Conservation (phyloP, 2,797 vertebrate genomes). For the Strix occidentalis region DNA sequence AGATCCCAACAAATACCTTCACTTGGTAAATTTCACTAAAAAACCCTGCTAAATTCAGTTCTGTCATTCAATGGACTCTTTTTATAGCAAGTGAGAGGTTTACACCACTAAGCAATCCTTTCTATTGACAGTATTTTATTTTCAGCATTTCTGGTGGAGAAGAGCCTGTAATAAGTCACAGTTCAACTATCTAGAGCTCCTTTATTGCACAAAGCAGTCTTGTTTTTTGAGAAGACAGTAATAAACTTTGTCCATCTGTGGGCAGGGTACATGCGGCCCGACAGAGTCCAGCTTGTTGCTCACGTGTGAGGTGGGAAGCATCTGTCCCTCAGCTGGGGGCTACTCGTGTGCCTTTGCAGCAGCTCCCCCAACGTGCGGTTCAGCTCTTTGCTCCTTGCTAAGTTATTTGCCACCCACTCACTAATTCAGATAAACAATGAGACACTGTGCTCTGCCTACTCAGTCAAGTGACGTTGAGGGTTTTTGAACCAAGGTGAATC, state of each 20-base stretch:
- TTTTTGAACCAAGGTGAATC: not conserved
- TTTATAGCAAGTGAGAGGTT: not conserved
- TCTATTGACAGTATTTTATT: not conserved
- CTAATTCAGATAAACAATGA: not conserved
- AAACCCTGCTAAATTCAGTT: not conserved
- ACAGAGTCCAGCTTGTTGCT: not conserved
- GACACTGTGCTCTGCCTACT: not conserved
- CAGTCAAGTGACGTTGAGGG: too few species aligned
- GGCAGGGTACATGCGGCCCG: not conserved
- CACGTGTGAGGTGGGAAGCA: rapidly evolving
- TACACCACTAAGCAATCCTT: not conserved
- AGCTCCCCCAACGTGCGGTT: not conserved
- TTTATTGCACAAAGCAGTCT: not conserved
- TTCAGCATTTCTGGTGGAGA: not conserved
- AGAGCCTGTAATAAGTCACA: not conserved
- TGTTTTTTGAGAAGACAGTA: not conserved
- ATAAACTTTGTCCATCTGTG: not conserved
- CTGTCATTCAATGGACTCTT: not conserved
- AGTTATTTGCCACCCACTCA: not conserved
- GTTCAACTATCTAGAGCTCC: not conserved
- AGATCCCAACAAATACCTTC: not conserved
- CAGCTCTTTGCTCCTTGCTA: rapidly evolving
- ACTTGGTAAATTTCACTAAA: not conserved
- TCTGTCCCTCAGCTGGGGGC: not conserved
- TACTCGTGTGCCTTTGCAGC: too few species aligned